phyloP scores from a whole-genome alignment of 2,797 vertebrate species.

The Microtus obscurus region DNA sequence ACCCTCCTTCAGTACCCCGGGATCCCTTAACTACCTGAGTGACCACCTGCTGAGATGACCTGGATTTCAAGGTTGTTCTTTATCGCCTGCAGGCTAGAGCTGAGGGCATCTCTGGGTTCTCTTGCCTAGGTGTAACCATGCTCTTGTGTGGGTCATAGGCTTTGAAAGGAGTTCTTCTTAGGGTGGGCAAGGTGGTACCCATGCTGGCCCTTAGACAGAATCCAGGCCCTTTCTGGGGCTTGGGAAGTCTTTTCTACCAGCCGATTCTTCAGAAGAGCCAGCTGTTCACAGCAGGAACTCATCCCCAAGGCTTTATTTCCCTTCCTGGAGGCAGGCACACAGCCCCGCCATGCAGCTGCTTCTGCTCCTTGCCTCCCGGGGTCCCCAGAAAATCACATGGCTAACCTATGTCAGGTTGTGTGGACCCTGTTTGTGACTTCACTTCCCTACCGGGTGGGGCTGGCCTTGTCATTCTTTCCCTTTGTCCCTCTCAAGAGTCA shows the following conservation, averaged over 20 bases:
- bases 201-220: background rate
- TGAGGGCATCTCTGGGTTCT: background rate
- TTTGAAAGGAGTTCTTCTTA: background rate
- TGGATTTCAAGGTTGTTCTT: background rate
- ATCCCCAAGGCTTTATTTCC: background rate
- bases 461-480: constrained; percentile 14
- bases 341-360: background rate
- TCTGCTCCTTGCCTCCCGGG: constrained; percentile 21
- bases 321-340: background rate
- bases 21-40: background rate
- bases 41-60: background rate
- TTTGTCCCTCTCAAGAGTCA: constrained; percentile 19
- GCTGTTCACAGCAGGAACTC: background rate
- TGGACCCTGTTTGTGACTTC: background rate
- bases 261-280: background rate
- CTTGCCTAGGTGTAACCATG: background rate
- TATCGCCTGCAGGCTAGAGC: background rate
- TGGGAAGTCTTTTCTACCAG: constrained; percentile 15
- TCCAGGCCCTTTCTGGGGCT: background rate
- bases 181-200: background rate
- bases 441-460: background rate
- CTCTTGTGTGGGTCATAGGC: background rate
- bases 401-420: background rate
- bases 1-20: background rate
- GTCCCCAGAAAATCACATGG: background rate